Evolutionary conservation across 2,113 vertebrate genomes (phyloP).

Genomic region (Irena cyanogastra): DNA sequence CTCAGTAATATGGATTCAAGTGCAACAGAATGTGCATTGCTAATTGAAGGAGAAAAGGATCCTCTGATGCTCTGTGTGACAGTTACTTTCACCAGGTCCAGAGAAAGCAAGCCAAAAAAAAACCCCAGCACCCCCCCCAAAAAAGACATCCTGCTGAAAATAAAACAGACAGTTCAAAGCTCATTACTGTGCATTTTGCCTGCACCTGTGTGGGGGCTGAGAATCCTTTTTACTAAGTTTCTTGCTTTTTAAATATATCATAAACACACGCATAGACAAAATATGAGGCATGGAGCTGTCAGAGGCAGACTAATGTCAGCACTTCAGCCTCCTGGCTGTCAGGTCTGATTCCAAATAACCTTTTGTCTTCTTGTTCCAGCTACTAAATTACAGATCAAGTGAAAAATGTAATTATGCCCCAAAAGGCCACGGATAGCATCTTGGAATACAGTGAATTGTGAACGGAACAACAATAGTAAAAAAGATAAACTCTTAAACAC

Average conservation of each 20-base stretch:
- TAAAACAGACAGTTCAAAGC: background rate
- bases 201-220: background rate
- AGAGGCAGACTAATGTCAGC: slow-evolving; percentile 14
- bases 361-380: slow-evolving; percentile 39
- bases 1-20: background rate
- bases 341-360: slow-evolving; percentile 45
- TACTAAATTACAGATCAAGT: slow-evolving; percentile 63
- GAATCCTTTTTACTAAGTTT: background rate
- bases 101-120: background rate
- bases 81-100: background rate
- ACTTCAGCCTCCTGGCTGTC: slow-evolving; percentile 15
- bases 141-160: background rate
- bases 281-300: background rate
- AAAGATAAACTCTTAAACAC: slow-evolving; percentile 22
- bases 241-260: background rate
- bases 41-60: background rate
- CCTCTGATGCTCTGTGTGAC: background rate
- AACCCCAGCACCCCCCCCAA: background rate
- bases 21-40: background rate
- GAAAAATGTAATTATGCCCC: slow-evolving; percentile 56
- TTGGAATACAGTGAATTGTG: slow-evolving; percentile 25
- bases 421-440: slow-evolving; percentile 33
- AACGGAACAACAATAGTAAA: slow-evolving; percentile 24
- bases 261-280: background rate
- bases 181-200: background rate